Evolutionary conservation across 2,888 invertebrate species (phyloP).

Genomic region (Stenurella melanura): DNA sequence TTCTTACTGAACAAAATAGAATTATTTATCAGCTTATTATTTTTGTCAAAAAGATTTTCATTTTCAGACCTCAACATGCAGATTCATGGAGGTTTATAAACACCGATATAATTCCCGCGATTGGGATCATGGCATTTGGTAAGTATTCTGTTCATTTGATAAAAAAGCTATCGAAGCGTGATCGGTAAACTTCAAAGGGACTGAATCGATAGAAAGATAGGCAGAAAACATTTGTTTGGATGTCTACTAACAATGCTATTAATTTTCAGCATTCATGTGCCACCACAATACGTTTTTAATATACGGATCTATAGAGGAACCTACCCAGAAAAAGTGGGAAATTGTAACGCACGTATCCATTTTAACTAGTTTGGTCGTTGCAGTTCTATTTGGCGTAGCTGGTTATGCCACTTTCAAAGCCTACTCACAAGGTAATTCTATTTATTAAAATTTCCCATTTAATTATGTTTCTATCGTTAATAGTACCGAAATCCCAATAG

Average conservation of each 20-base stretch:
- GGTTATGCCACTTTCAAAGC: constrained; percentile 89
- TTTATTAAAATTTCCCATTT: no score
- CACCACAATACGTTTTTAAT: constrained; percentile 92
- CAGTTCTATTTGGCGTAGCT: constrained; percentile 83
- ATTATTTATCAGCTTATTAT: no score
- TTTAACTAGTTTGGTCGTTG: constrained; percentile 82
- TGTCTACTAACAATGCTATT: constrained; percentile 15
- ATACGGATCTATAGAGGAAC: constrained; percentile 86
- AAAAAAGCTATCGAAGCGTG: no score
- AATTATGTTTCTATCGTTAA: no score
- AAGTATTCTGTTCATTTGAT: constrained; percentile 62
- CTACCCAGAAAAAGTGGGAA: constrained; percentile 85
- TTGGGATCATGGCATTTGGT: constrained; percentile 91
- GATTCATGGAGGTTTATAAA: constrained; percentile 85
- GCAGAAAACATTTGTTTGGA: not conserved
- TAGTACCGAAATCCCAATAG: no score
- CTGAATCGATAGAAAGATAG: no score
- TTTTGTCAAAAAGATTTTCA: constrained; percentile 1
- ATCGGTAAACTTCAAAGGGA: no score
- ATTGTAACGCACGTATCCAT: constrained; percentile 88
- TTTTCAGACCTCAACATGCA: constrained; percentile 77
- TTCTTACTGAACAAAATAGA: no score
- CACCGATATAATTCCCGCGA: constrained; percentile 83
- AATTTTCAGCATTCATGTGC: constrained; percentile 87
- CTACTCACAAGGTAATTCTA: constrained; percentile 81